These are phyloP conservation scores for Ia io DNA, from an alignment of 2,113 vertebrate genomes.

Conservation along the genomic window DNA sequence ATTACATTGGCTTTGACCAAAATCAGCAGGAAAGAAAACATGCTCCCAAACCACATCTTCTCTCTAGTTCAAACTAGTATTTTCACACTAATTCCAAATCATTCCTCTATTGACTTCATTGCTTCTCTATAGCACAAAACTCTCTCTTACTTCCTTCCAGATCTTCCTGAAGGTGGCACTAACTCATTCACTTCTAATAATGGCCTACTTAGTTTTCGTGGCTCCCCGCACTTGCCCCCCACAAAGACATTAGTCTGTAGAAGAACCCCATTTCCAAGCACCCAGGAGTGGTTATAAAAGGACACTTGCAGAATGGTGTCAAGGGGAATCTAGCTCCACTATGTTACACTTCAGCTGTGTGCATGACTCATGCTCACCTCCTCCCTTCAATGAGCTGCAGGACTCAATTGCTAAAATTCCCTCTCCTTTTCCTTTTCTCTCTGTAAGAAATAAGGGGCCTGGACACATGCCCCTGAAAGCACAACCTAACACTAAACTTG, in stretches of 20 bases:
- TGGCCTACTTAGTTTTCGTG: background rate
- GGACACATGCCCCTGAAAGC: background rate
- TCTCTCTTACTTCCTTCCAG: too few species aligned
- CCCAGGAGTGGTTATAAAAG: too few species aligned
- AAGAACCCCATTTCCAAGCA: background rate
- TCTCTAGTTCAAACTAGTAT: background rate
- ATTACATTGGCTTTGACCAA: background rate
- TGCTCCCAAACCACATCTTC: background rate
- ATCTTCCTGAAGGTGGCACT: background rate
- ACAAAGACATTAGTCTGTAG: background rate
- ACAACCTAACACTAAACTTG: too few species aligned
- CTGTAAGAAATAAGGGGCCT: background rate
- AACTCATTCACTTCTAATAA: background rate
- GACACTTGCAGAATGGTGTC: background rate
- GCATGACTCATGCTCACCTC: fast-evolving
- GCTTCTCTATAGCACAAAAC: background rate
- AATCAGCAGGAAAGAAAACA: background rate
- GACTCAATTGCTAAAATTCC: fast-evolving
- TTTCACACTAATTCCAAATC: background rate
- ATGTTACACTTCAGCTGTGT: too few species aligned
- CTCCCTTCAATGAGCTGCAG: fast-evolving
- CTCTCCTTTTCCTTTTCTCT: background rate
- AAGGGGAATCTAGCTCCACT: background rate
- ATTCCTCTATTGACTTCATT: background rate
- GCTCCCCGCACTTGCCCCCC: background rate